Evolutionary conservation across 2,797 vertebrate genomes (phyloP).

Genomic region (Mallotus villosus): DNA sequence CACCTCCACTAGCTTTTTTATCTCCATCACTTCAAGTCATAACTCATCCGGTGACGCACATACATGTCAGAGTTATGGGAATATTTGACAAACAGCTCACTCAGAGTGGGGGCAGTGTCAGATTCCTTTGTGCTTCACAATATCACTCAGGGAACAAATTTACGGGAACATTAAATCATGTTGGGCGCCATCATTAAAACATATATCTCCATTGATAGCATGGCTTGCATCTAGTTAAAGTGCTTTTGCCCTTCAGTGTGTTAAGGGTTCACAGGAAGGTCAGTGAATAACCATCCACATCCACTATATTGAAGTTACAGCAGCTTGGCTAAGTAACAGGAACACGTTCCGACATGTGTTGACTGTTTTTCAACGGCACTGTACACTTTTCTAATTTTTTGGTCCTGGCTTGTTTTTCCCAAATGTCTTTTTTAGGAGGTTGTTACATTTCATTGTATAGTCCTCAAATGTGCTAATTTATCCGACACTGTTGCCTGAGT

Average conservation of each 20-base stretch:
- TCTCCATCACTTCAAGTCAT: constrained; percentile 30
- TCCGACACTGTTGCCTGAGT: no score
- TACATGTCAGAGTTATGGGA: constrained; percentile 32
- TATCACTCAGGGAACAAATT: constrained; percentile 50
- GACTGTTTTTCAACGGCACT: no score
- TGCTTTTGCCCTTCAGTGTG: constrained; percentile 31
- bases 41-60: constrained; percentile 13
- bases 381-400: no score
- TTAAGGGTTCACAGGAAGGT: neutral
- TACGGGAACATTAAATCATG: constrained; percentile 50
- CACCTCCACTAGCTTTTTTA: constrained; percentile 16
- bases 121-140: constrained; percentile 43
- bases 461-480: no score
- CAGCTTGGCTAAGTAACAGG: no score
- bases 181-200: constrained; percentile 36
- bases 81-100: constrained; percentile 51
- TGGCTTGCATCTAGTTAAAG: constrained; percentile 21
- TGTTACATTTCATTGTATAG: no score
- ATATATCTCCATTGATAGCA: constrained; percentile 30
- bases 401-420: no score
- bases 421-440: no score
- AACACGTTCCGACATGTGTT: no score
- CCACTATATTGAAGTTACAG: no score
- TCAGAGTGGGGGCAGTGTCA: constrained; percentile 34
- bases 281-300: no score